Evolutionary conservation across 2,888 invertebrate species (phyloP).

Genomic region (Cheilosia impressa): DNA sequence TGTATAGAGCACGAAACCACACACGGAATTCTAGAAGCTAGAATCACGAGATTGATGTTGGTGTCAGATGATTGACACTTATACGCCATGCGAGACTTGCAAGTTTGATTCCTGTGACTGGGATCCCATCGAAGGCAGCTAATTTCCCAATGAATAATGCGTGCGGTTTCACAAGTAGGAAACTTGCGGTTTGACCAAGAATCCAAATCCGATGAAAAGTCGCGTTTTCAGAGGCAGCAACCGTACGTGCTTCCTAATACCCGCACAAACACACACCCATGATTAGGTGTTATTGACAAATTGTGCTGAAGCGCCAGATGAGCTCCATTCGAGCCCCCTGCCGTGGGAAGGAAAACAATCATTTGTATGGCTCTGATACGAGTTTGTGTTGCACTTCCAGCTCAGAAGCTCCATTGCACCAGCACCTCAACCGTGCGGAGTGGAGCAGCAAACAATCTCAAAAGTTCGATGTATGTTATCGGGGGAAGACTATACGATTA

Average conservation of each 20-base stretch:
- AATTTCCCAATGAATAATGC: constrained; percentile 62
- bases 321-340: constrained; percentile 26
- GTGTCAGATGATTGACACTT: constrained; percentile 69
- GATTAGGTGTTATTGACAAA: constrained; percentile 64
- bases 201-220: constrained; percentile 65
- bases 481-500: constrained; percentile 44
- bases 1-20: constrained; percentile 11
- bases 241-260: background rate
- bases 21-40: constrained; percentile 31
- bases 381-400: constrained; percentile 14
- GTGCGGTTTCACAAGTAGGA: constrained; percentile 63
- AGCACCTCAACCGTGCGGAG: background rate
- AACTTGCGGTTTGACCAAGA: constrained; percentile 68
- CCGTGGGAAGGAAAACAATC: constrained; percentile 24
- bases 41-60: constrained; percentile 43
- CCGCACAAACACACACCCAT: constrained; percentile 1
- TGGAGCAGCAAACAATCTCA: constrained; percentile 14
- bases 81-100: background rate
- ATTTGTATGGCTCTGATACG: constrained; percentile 27
- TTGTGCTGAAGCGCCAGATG: constrained; percentile 65
- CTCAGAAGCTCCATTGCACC: constrained; percentile 30
- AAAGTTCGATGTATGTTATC: constrained; percentile 44
- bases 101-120: background rate
- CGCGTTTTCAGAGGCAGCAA: constrained; percentile 52
- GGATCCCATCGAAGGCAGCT: constrained; percentile 38